Evolutionary conservation across 2,797 vertebrate species (phyloP), one percentile per base, ranked within the genome.

Genomic region (Hipposideros larvatus): DNA sequence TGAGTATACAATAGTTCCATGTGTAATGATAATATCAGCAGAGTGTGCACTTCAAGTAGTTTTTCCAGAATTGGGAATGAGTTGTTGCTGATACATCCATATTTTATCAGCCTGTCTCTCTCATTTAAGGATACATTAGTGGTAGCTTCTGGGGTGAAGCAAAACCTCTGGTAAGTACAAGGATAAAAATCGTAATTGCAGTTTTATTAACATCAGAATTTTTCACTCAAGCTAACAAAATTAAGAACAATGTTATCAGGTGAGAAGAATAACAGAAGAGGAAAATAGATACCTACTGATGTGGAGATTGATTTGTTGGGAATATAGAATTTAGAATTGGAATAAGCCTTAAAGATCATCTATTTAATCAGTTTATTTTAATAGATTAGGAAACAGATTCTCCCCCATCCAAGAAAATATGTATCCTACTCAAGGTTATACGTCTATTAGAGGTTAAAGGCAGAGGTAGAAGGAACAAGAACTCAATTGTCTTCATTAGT

Each of bases 51-150:
- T 85, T 85, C 80, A 78, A 85, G 16, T 74, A 53, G 2, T 61
- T 93, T 96, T 86, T 77, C 21, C 15, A 86, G 61, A 90, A 78
- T 31, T 74, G 8, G 24, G 14, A 37, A 95, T 83, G 24, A 11
- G 3, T 65, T 75, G 78, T 83, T 83, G 91, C 70, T 83, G 34
- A 79, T 70, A 11, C 22, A 65, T 41, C 21, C n/a, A 55, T 87
- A 94, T 87, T 92, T 96, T 90, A 92, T 79, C 48, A 92, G n/a
- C 14, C 19, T 75, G 4, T 51, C 34, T 86, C 51, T 83, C 11
- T 90, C 48, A 79, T 92, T 90, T 84, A 82, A 84, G 5, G 51
- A 34, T 84, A 75, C 11, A 63, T 86, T 83, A 61, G 13, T 51
- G 24, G 21, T 70, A 89, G 41, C 41, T 89, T 82, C 48, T 83